A percentile compares a stretch with the other conserved stretches of the same genome.
Evolutionary conservation across 2,797 vertebrate species (phyloP).

Genomic region (Scyliorhinus canicula): DNA sequence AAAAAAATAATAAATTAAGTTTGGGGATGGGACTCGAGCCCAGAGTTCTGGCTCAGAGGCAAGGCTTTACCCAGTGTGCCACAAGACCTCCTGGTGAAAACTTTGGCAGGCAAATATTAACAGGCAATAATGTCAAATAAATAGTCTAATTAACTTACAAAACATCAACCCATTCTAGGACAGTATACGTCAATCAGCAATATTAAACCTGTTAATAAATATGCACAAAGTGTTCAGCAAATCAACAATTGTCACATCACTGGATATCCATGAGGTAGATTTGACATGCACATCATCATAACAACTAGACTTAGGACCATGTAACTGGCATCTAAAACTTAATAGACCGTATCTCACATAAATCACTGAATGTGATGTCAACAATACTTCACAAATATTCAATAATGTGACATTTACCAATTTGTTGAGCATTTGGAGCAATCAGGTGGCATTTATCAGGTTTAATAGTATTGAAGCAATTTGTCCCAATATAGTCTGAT

Average conservation of each 20-base stretch:
- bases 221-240: not conserved
- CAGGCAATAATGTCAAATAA: not conserved
- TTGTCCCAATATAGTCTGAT: not conserved
- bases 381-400: not conserved
- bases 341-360: not conserved
- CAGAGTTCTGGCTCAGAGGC: too few relatives aligned
- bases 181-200: not conserved
- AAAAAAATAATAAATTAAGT: too few relatives aligned
- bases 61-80: too few relatives aligned
- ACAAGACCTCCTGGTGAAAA: not conserved
- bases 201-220: not conserved
- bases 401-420: not conserved
- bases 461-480: not conserved
- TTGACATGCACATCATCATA: not conserved
- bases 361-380: not conserved
- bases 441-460: not conserved
- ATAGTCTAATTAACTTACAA: not conserved
- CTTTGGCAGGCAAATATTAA: not conserved
- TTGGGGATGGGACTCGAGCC: too few relatives aligned
- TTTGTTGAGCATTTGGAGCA: not conserved
- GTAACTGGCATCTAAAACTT: not conserved
- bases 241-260: not conserved
- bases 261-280: not conserved
- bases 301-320: too few relatives aligned
- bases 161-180: not conserved